A percentile compares a stretch with the other conserved stretches of the same genome.
Evolutionary conservation across 2,113 vertebrate genomes (phyloP).

Genomic region (Ellobius talpinus): DNA sequence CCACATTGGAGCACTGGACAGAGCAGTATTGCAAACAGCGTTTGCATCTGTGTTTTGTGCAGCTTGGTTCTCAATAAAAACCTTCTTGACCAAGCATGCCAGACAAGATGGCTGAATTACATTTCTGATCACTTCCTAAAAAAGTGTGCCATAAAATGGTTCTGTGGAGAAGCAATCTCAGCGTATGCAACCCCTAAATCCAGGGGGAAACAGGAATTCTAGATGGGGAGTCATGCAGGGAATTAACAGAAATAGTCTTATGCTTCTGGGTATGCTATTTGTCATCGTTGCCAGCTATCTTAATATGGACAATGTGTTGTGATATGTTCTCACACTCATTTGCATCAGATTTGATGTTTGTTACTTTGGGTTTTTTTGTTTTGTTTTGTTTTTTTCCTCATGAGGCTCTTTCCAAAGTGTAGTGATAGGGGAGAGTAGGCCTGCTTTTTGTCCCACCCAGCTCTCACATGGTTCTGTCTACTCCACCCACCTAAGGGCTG

Average conservation of each 20-base stretch:
- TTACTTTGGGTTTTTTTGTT: too few species aligned
- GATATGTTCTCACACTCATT: not conserved
- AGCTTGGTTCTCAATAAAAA: not conserved
- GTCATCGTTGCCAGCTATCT: not conserved
- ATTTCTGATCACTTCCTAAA: not conserved
- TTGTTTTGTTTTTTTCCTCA: not conserved
- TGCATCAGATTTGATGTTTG: not conserved
- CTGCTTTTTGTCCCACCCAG: too few species aligned
- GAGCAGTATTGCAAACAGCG: not conserved
- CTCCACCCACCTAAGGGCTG: too few species aligned
- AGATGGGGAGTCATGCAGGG: not conserved
- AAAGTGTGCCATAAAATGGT: constrained; percentile 41
- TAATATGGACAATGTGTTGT: not conserved
- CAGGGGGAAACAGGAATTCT: not conserved
- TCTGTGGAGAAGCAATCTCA: constrained; percentile 10
- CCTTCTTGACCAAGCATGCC: constrained; percentile 7
- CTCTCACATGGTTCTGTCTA: too few species aligned
- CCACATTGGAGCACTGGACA: too few species aligned
- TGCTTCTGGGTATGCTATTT: not conserved
- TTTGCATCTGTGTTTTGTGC: not conserved
- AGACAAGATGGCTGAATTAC: not conserved
- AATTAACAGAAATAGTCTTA: not conserved
- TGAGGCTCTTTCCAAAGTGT: not conserved
- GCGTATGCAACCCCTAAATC: not conserved
- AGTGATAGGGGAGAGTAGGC: too few species aligned